Evolutionary conservation across 2,113 vertebrate genomes (phyloP), one percentile per base, ranked within the genome.

Genomic region (Gorsachius goisagi): DNA sequence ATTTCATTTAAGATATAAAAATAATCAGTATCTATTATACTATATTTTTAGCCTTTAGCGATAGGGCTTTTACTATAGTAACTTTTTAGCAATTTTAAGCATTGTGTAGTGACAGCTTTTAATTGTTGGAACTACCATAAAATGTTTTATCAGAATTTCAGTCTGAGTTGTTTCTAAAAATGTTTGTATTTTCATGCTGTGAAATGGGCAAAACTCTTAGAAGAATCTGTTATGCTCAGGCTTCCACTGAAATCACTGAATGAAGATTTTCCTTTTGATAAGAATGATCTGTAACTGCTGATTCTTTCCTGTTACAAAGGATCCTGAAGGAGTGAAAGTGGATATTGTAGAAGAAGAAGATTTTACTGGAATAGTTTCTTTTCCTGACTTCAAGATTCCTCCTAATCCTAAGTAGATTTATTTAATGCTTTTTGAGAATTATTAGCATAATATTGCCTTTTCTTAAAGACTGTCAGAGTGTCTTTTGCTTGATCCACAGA

Each of bases 341-440:
- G 99, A 99, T 89, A 97, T 98, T 5, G 68, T 98, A 73, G 98
- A 99, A 93, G 98, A 99, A 97, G 92, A 96, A 1, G 99, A 99
- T 68, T 96, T 98, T 77, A 99, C 98, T 44, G 99, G 99, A 88
- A 98, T 99, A 87, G 97, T 99, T 28, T 98, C 99, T 30, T 98
- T 99, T 97, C 98, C 98, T 45, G 98, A 99, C 92, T 99, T 99
- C 97, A 99, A 98, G 98, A 99, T 99, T 95, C 99, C 99, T 55
- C 77, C 98, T 50, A 99, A 98, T 76, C 99, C 99, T 32, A 99
- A 98, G 99, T 99, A 98, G 39, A 69, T 88, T 87, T 76, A 53
- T 49, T 78, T 85, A 33, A 39, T 71, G 2, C 9, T 47, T 77
- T 80, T 44, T 45, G 37, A 77, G 44, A 82, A 80, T 55, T 47